Base-by-base conservation (phyloP, 2,113 vertebrate genomes). In the Notothenia rossii region DNA sequence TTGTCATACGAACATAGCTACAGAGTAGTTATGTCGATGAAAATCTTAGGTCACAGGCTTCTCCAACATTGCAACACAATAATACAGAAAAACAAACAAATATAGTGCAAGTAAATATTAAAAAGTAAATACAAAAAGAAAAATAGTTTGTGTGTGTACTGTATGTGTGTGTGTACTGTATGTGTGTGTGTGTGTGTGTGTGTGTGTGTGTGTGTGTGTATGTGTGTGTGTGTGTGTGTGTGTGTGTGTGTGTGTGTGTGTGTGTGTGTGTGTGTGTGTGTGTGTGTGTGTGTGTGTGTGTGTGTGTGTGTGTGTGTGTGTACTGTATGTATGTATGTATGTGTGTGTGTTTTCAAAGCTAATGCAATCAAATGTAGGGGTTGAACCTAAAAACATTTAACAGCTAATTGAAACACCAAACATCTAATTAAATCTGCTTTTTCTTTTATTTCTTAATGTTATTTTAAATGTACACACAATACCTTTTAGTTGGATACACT, bases 191-290 rank as follows among this genome's bases (percentile, higher is more conserved):
- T 17, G 59, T 18, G 33, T 61, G 59, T n/a, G 15, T 61, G 15
- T 61, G 59, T 61, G 33, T 43, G 33, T 61, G 59, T 61, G 36
- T 61, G 59, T 43, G 53, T 22, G 9, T 20, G n/a, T 22, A 5
- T 36, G 36, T 36, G 36, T 36, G 36, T 55, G 36, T 72, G 67
- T 61, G 65, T 61, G 59, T 71, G 70, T 61, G 45, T 65, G 45
- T 65, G 63, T 66, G 43, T 64, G 45, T 64, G 62, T 48, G 43
- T 25, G 22, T 22, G 60, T n/a, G 36, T 14, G 61, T 22, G 25
- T 55, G 46, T 72, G 67, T 61, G 65, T 61, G 59, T 70, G 70
- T 61, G 45, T 65, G 45, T 65, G 63, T 65, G 53, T 22, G n/a
- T 20, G n/a, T 55, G 36, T 36, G 22, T 20, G 36, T 18, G 33